Evolutionary conservation across 2,888 invertebrate species (phyloP).

Genomic region (Cephus runcator): DNA sequence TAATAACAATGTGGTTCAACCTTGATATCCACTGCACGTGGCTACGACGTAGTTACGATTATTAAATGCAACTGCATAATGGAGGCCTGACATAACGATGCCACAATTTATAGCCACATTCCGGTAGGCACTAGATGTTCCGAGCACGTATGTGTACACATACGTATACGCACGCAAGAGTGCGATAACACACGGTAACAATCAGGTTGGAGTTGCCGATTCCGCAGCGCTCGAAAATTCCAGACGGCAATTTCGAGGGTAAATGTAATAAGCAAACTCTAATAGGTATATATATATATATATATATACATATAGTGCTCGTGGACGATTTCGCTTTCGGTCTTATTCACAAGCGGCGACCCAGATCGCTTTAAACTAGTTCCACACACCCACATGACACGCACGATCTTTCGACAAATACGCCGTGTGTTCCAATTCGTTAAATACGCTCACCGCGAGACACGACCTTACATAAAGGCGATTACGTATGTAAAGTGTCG

Average conservation of each 20-base stretch:
- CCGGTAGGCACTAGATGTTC: background rate
- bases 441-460: background rate
- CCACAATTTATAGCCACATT: constrained; percentile 33
- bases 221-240: background rate
- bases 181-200: background rate
- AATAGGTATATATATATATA: too few relatives aligned
- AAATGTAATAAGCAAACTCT: too few relatives aligned
- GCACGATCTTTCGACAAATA: background rate
- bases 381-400: background rate
- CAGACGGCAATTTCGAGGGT: background rate
- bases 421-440: background rate
- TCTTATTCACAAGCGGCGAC: background rate
- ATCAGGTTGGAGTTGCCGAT: background rate
- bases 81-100: constrained; percentile 34
- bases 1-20: constrained; percentile 8
- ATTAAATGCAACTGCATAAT: constrained; percentile 40
- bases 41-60: constrained; percentile 26
- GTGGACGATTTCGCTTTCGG: background rate
- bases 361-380: background rate
- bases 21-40: constrained; percentile 21
- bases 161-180: background rate
- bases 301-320: background rate
- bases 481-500: background rate
- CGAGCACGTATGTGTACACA: background rate
- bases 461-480: constrained; percentile 4